These are phyloP conservation scores for Colostygia pectinataria DNA, from an alignment of 2,888 invertebrate genomes.

Conservation along the genomic window DNA sequence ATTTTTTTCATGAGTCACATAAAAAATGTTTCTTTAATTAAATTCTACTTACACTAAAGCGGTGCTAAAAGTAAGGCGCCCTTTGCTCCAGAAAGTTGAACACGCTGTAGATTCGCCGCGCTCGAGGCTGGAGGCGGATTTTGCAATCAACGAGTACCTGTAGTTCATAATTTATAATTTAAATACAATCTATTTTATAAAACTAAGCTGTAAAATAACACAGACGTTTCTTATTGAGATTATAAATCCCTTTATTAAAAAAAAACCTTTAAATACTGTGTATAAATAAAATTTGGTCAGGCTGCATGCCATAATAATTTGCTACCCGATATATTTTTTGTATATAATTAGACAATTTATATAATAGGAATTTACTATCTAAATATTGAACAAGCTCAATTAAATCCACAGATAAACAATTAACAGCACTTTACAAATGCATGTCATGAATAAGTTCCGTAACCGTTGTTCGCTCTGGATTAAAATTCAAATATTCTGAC, in stretches of 20 bases:
- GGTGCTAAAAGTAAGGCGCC: constrained; percentile 33
- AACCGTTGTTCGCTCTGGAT: constrained; percentile 72
- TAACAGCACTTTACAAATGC: constrained; percentile 33
- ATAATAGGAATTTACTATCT: neutral
- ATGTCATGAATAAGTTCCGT: constrained; percentile 79
- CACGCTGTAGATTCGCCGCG: constrained; percentile 28
- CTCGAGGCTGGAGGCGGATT: constrained; percentile 41
- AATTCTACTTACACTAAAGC: neutral
- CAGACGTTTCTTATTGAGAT: too few relatives aligned
- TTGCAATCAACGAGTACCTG: constrained; percentile 44
- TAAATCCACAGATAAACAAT: constrained; percentile 11
- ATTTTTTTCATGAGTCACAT: too few relatives aligned
- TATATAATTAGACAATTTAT: too few relatives aligned
- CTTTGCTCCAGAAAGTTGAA: constrained; percentile 27
- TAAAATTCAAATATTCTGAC: constrained; percentile 84
- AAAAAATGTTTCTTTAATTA: neutral
- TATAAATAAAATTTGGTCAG: too few relatives aligned
- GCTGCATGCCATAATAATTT: too few relatives aligned
- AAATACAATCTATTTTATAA: constrained; percentile 12
- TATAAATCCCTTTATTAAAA: too few relatives aligned
- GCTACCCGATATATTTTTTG: too few relatives aligned
- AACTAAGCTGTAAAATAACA: neutral
- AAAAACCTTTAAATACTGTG: too few relatives aligned
- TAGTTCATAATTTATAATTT: constrained; percentile 23
- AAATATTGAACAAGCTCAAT: constrained; percentile 2